Conservation (phyloP, 2,888 invertebrate genomes). For the Eucriotettix oculatus region DNA sequence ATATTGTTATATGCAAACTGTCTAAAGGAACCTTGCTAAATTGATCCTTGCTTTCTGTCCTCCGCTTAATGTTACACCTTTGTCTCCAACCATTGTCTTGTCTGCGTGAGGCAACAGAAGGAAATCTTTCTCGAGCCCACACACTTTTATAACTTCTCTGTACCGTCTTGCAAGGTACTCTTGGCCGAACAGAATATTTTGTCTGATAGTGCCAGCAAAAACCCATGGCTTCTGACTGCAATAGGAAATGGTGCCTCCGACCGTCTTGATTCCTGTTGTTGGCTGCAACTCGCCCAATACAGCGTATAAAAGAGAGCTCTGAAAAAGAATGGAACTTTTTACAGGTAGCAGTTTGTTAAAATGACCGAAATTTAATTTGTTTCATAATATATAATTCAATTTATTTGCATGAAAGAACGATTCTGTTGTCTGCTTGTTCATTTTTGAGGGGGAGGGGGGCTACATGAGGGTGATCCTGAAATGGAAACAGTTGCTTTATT, state of each 20-base stretch:
- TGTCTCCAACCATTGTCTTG: neutral
- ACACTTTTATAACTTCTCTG: slow-evolving; percentile 32
- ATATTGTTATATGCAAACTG: too few relatives aligned
- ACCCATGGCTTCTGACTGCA: slow-evolving; percentile 82
- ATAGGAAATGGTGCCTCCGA: slow-evolving; percentile 58
- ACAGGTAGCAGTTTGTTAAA: too few relatives aligned
- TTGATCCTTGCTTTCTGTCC: neutral
- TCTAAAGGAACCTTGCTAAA: neutral
- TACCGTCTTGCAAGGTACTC: slow-evolving; percentile 48
- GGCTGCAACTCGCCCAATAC: slow-evolving; percentile 32
- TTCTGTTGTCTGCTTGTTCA: too few relatives aligned
- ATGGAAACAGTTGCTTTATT: too few relatives aligned
- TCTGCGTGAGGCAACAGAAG: neutral
- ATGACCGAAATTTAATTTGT: too few relatives aligned
- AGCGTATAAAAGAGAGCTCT: slow-evolving; percentile 9
- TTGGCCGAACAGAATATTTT: slow-evolving; percentile 84
- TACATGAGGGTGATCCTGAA: too few relatives aligned
- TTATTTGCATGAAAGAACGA: too few relatives aligned
- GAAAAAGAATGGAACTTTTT: neutral
- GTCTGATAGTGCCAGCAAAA: slow-evolving; percentile 66
- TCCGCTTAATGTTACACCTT: neutral
- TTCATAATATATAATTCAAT: too few relatives aligned
- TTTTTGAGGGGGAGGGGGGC: too few relatives aligned
- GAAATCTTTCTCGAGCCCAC: neutral
- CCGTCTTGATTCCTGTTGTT: slow-evolving; percentile 24